These are phyloP conservation scores for Eulemur rubriventer DNA, from an alignment of 2,797 vertebrate genomes.

Conservation along the genomic window DNA sequence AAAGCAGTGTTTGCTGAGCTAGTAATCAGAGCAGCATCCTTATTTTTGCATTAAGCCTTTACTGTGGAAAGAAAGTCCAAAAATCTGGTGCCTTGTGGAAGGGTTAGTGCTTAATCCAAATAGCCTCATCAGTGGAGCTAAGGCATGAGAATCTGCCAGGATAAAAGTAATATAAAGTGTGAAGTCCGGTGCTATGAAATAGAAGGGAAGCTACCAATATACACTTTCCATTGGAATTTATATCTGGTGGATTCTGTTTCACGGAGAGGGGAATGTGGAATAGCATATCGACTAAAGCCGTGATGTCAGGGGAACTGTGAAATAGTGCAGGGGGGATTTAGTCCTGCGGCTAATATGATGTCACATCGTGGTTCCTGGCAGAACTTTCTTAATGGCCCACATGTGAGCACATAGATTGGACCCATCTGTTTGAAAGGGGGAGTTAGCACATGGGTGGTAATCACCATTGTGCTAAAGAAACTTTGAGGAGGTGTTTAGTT, in stretches of 20 bases:
- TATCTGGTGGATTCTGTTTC: constrained; percentile 29
- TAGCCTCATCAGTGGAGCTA: background rate
- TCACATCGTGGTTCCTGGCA: constrained; percentile 50
- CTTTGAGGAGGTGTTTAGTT: constrained; percentile 79
- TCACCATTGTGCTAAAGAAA: constrained; percentile 72
- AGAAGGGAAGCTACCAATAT: background rate
- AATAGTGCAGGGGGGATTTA: constrained; percentile 19
- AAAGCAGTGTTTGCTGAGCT: background rate
- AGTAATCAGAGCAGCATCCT: background rate
- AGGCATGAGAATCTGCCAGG: background rate
- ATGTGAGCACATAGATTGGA: constrained; percentile 62
- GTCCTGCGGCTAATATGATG: constrained; percentile 37
- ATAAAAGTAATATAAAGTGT: background rate
- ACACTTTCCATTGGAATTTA: background rate
- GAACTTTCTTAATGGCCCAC: constrained; percentile 51
- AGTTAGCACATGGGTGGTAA: constrained; percentile 28
- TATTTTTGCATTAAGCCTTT: constrained; percentile 38
- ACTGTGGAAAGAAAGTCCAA: background rate
- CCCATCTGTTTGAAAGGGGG: constrained; percentile 63
- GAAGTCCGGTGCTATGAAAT: background rate
- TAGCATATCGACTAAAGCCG: background rate
- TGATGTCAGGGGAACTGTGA: constrained; percentile 12
- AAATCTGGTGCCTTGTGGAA: background rate
- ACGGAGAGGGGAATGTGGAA: background rate
- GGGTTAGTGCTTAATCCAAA: background rate